Evolutionary conservation across 2,797 vertebrate species (phyloP), one percentile per base, ranked within the genome.

Genomic region (Arnoldichthys spilopterus): DNA sequence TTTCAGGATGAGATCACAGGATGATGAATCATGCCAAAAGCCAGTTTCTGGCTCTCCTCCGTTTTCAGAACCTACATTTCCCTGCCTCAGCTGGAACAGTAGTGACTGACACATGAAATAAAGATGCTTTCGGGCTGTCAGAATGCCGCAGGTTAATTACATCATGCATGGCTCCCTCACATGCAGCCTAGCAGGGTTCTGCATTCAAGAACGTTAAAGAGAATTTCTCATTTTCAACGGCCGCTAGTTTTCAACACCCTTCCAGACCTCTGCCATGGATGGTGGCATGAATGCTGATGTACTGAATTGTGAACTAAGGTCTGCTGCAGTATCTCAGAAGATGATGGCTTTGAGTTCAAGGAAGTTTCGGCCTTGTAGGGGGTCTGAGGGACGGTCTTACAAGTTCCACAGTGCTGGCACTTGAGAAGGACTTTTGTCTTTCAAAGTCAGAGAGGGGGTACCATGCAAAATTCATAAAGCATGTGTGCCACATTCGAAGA

Each of bases 401-500:
- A 88, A 89, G 85, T 87, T 88, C 74, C 66, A 61, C 74, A 66
- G 76, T 82, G 79, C 85, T 86, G 85, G 75, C 82, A 56, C 83
- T 81, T 82, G 84, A 83, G 66, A 59, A 78, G 89, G 80, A 83
- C 91, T 90, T 79, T 89, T 87, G 86, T 86, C 86, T 91, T 78
- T 90, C 71, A 83, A 80, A 81, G 70, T 74, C 70, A 85, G 79
- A 64, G 56, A 74, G 76, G 86, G 84, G 69, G 87, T 84, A 83
- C 72, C 78, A 88, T 91, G 84, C 84, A 90, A 88, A 88, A 92
- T 92, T 87, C 83, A 90, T 90, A 78, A 76, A 86, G 82, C 82
- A 85, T 86, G 86, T 76, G 84, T 85, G 85, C 73, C 84, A 80
- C 74, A 85, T 28, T 69, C 74, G 74, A 84, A 82, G 82, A 59